phyloP scores from a whole-genome alignment of 2,888 invertebrate genomes.

The Cylloceria caligata region DNA sequence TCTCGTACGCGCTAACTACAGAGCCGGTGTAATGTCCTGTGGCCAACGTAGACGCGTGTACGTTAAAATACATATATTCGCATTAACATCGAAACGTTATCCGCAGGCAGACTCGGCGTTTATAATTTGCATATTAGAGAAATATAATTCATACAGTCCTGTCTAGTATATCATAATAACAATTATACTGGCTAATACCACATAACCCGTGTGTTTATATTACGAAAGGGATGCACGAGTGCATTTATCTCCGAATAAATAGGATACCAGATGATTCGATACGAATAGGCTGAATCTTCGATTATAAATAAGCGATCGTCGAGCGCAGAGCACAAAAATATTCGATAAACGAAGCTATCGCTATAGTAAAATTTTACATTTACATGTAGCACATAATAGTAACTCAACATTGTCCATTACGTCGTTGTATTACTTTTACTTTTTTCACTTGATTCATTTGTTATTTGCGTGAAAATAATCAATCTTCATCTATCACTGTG shows the following conservation, averaged over 20 bases:
- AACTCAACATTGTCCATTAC: conserved; percentile 30
- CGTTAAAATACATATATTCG: conserved; percentile 52
- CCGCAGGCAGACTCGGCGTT: conserved; percentile 21
- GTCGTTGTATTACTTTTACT: neutral
- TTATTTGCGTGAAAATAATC: conserved; percentile 53
- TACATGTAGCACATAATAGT: neutral
- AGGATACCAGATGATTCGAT: conserved; percentile 30
- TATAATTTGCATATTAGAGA: conserved; percentile 52
- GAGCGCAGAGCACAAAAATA: neutral
- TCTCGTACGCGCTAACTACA: conserved; percentile 29
- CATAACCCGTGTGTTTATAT: neutral
- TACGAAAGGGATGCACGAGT: conserved; percentile 21
- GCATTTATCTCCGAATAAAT: conserved; percentile 49
- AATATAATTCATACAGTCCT: conserved; percentile 29
- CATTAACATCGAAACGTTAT: conserved; percentile 53
- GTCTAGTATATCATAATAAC: conserved; percentile 21
- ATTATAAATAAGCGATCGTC: conserved; percentile 28
- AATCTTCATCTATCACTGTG: conserved; percentile 57
- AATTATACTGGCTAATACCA: conserved; percentile 15
- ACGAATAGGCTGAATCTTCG: conserved; percentile 37
- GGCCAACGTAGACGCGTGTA: conserved; percentile 31
- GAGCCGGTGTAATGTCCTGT: conserved; percentile 3
- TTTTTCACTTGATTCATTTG: conserved; percentile 9
- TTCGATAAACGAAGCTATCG: neutral
- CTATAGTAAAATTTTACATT: conserved; percentile 27